Conservation (phyloP, 2,888 invertebrate genomes). For the Eumacrocentrus americanus region DNA sequence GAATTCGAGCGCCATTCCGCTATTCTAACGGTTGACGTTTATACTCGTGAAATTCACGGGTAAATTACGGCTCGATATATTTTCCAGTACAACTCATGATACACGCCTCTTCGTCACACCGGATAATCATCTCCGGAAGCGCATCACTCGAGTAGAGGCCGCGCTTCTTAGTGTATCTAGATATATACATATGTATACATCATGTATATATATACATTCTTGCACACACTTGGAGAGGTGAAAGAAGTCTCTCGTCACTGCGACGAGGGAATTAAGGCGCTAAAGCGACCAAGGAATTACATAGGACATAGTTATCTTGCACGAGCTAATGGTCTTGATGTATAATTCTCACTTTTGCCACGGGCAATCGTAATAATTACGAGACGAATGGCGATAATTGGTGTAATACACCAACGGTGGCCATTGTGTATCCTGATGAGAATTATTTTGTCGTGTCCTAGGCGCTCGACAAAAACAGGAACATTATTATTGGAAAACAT, state of each 20-base stretch:
- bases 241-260: not conserved
- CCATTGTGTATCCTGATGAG: constrained; percentile 32
- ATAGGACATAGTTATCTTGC: constrained; percentile 41
- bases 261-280: constrained; percentile 16
- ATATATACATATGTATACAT: not conserved
- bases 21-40: constrained; percentile 17
- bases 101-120: constrained; percentile 22
- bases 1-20: constrained; percentile 3
- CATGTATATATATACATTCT: no score
- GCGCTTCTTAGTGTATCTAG: not conserved
- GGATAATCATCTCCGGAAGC: constrained; percentile 23
- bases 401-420: constrained; percentile 39
- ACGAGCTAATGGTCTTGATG: constrained; percentile 40
- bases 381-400: constrained; percentile 49
- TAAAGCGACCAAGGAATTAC: no score
- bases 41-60: constrained; percentile 12
- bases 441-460: not conserved
- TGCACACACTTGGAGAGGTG: no score
- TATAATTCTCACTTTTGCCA: constrained; percentile 36
- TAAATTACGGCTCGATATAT: constrained; percentile 12
- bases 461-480: no score
- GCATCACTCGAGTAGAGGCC: not conserved
- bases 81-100: constrained; percentile 12
- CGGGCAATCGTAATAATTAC: constrained; percentile 49
- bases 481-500: constrained; percentile 4